phyloP scores from a whole-genome alignment of 2,888 invertebrate genomes.

The Galeopsomyia nigrocyanea region DNA sequence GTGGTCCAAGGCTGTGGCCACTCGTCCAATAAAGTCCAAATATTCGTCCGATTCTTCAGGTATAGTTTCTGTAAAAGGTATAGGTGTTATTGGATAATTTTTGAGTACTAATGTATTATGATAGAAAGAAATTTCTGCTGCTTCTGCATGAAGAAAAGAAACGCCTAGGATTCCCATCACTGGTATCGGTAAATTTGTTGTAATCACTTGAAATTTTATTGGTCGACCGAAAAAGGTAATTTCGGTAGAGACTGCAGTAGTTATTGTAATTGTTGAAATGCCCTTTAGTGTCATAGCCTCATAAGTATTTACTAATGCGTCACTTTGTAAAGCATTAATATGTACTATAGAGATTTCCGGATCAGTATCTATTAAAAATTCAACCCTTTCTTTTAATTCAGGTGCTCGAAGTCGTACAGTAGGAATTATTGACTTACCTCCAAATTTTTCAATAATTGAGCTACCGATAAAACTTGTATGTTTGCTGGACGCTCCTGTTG shows the following conservation, averaged over 20 bases:
- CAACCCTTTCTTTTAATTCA: constrained; percentile 13
- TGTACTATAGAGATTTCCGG: constrained; percentile 41
- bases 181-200: not conserved
- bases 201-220: constrained; percentile 40
- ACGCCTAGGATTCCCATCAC: constrained; percentile 21
- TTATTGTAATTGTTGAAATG: constrained; percentile 25
- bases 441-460: constrained; percentile 5
- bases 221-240: constrained; percentile 25
- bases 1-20: too few relatives aligned
- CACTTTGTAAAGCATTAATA: constrained; percentile 12
- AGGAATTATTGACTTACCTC: constrained; percentile 19
- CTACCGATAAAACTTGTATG: constrained; percentile 32
- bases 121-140: constrained; percentile 12
- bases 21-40: too few relatives aligned
- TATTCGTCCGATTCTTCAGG: too few relatives aligned
- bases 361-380: constrained; percentile 31
- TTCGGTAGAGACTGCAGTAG: constrained; percentile 31
- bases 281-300: constrained; percentile 29
- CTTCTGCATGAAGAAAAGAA: not conserved
- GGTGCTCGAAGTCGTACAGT: constrained; percentile 32
- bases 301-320: constrained; percentile 5
- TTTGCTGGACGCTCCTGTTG: constrained; percentile 29
- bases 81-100: not conserved
- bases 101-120: constrained; percentile 9
- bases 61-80: constrained; percentile 14